A percentile compares a stretch with the other conserved stretches of the same genome.
phyloP scores from a whole-genome alignment of 2,113 vertebrate genomes.

The Panthera tigris region DNA sequence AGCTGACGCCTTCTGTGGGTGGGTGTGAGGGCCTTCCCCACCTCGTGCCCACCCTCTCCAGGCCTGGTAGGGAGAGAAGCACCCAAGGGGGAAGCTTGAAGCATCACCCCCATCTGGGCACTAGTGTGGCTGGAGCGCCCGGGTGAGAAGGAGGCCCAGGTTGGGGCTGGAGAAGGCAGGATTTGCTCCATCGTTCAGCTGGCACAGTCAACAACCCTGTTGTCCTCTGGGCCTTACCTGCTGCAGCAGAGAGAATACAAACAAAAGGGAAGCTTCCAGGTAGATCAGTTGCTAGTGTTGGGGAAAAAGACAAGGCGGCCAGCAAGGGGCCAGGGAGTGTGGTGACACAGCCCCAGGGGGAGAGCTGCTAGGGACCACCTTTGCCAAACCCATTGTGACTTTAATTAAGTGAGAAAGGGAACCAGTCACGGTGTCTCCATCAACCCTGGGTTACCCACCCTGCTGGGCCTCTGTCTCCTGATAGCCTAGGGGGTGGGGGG shows the following conservation, averaged over 20 bases:
- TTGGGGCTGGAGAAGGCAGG: not conserved
- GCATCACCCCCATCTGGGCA: not conserved
- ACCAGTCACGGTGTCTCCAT: not conserved
- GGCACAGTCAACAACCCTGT: fast-evolving
- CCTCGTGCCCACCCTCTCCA: not conserved
- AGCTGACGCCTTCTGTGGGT: not conserved
- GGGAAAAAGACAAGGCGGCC: not conserved
- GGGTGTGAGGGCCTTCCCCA: not conserved
- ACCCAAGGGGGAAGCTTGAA: not conserved
- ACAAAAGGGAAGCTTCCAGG: not conserved
- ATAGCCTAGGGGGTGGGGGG: not conserved
- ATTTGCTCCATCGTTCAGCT: not conserved
- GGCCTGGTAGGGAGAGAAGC: not conserved
- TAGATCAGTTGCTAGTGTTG: not conserved
- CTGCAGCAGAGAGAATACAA: not conserved
- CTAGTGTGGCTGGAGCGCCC: not conserved
- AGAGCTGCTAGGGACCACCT: not conserved
- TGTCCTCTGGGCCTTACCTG: not conserved
- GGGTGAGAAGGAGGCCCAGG: not conserved
- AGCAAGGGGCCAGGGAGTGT: fast-evolving
- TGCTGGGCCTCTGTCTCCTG: not conserved
- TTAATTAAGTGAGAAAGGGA: not conserved
- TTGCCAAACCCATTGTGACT: not conserved
- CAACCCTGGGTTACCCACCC: not conserved
- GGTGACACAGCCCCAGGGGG: fast-evolving